These are phyloP conservation scores for Drosophila mercatorum DNA, from an alignment of 2,888 invertebrate genomes.

Conservation along the genomic window DNA sequence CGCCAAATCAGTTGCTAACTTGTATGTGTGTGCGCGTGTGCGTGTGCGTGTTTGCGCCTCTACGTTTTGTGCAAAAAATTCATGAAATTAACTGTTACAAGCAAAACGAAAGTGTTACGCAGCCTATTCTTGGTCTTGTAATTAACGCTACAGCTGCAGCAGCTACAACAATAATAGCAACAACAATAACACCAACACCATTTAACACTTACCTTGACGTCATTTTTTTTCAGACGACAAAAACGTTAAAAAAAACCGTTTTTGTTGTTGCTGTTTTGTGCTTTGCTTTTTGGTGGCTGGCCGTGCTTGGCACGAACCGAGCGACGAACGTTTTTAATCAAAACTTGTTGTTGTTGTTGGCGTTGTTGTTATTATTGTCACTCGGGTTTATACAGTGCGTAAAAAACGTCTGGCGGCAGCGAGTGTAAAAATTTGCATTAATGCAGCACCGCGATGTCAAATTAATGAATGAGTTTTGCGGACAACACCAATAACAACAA, in stretches of 20 bases:
- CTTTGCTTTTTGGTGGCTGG: slow-evolving; percentile 55
- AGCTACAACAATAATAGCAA: slow-evolving; percentile 13
- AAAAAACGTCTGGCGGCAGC: slow-evolving; percentile 55
- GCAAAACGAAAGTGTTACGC: slow-evolving; percentile 69
- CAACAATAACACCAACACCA: slow-evolving; percentile 41
- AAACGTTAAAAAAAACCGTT: slow-evolving; percentile 48
- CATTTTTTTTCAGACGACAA: slow-evolving; percentile 68
- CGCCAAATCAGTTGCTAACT: slow-evolving; percentile 67
- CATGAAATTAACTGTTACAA: slow-evolving; percentile 52
- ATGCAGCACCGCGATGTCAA: slow-evolving; percentile 46
- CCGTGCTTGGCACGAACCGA: slow-evolving; percentile 74
- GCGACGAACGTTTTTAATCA: slow-evolving; percentile 63
- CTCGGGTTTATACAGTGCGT: slow-evolving; percentile 58
- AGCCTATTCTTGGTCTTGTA: slow-evolving; percentile 64
- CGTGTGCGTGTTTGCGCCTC: slow-evolving; percentile 3
- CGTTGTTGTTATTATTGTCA: slow-evolving; percentile 29
- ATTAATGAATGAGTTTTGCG: slow-evolving; percentile 72
- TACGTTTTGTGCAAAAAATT: slow-evolving; percentile 49
- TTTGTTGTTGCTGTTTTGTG: slow-evolving; percentile 43
- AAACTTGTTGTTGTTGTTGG: slow-evolving; percentile 26
- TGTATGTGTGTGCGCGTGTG: slow-evolving; percentile 17
- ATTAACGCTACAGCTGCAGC: slow-evolving; percentile 47
- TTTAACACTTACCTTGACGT: slow-evolving; percentile 81
- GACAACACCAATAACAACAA: slow-evolving; percentile 30
- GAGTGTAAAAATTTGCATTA: slow-evolving; percentile 73